Conservation (phyloP, 2,113 vertebrate genomes). For the Carassius auratus region DNA sequence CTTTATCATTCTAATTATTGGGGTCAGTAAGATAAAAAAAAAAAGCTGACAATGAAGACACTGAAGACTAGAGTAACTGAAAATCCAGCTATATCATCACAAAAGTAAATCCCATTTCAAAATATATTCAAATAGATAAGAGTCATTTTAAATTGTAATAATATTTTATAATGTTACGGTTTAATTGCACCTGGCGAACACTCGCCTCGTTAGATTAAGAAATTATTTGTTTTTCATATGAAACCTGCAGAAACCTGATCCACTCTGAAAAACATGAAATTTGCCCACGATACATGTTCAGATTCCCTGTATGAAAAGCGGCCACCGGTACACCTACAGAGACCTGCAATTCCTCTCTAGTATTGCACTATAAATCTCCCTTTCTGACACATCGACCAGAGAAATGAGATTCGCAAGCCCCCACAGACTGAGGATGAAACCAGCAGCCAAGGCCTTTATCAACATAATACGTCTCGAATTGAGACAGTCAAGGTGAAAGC, state of each 20-base stretch:
- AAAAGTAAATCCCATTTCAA: background rate
- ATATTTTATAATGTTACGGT: too few relatives aligned
- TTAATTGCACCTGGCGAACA: too few relatives aligned
- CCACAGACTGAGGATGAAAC: conserved; percentile 20
- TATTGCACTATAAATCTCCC: conserved; percentile 42
- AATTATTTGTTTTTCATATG: background rate
- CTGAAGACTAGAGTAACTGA: background rate
- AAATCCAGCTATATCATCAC: background rate
- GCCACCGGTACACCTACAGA: background rate
- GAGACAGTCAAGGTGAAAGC: conserved; percentile 5
- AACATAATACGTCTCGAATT: background rate
- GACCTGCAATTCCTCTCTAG: conserved; percentile 7
- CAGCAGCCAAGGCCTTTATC: conserved; percentile 37
- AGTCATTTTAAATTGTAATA: too few relatives aligned
- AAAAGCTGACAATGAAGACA: background rate
- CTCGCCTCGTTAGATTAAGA: too few relatives aligned
- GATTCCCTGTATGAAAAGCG: background rate
- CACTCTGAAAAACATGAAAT: background rate
- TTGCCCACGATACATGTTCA: background rate
- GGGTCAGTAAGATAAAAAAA: background rate
- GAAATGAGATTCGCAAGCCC: conserved; percentile 41
- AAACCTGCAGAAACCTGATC: background rate
- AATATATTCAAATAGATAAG: too few relatives aligned
- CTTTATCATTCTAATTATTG: too few relatives aligned
- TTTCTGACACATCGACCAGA: conserved; percentile 35